Conservation (phyloP, 2,888 invertebrate species). For the Volucella zonaria region DNA sequence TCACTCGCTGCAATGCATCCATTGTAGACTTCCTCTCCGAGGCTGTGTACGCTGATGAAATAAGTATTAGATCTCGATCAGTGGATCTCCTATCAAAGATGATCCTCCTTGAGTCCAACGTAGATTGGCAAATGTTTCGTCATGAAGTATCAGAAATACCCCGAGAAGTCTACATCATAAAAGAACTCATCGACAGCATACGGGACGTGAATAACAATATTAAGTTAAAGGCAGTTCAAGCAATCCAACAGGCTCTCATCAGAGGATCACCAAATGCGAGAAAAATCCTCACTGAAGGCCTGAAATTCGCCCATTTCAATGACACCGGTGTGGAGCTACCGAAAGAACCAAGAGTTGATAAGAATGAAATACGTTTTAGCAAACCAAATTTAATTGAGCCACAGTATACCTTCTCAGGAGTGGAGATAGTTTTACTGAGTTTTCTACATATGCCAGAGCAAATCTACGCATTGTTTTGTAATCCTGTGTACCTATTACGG, state of each 20-base stretch:
- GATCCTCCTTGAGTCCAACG: conserved; percentile 79
- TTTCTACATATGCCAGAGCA: conserved; percentile 78
- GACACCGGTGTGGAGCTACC: conserved; percentile 76
- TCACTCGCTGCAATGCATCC: conserved; percentile 81
- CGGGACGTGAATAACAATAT: conserved; percentile 79
- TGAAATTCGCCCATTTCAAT: conserved; percentile 77
- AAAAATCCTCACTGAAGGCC: conserved; percentile 79
- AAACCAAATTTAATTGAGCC: conserved; percentile 77
- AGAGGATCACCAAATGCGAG: conserved; percentile 79
- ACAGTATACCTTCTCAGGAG: conserved; percentile 79
- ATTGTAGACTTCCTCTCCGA: conserved; percentile 78
- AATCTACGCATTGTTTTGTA: conserved; percentile 78
- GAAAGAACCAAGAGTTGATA: conserved; percentile 75
- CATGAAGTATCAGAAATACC: conserved; percentile 81
- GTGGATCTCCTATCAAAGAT: conserved; percentile 80
- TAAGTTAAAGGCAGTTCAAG: conserved; percentile 80
- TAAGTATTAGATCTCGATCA: conserved; percentile 78
- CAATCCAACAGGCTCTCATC: conserved; percentile 77
- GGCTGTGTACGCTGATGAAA: conserved; percentile 79
- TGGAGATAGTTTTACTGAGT: conserved; percentile 76
- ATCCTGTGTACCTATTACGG: conserved; percentile 78
- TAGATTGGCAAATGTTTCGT: conserved; percentile 81
- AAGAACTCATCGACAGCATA: conserved; percentile 78
- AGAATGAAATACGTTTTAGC: conserved; percentile 78
- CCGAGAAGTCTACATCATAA: conserved; percentile 79